A percentile compares a stretch with the other conserved stretches of the same genome.
Evolutionary conservation across 2,888 invertebrate genomes (phyloP).

Genomic region (Morpho deidamia): DNA sequence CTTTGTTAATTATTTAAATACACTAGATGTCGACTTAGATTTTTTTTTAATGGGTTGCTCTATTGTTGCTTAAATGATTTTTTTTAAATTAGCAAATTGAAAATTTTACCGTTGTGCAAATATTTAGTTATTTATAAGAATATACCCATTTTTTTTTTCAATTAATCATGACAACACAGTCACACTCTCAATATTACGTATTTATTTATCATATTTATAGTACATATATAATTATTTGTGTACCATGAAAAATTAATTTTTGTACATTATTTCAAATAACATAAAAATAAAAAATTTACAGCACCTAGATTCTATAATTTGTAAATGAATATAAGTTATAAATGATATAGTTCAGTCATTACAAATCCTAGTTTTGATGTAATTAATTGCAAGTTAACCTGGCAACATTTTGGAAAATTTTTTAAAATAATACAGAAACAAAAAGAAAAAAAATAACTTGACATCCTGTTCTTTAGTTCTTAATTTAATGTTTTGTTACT

Average conservation of each 20-base stretch:
- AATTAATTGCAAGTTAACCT: neutral
- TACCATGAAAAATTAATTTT: slow-evolving; percentile 6
- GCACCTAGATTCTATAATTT: slow-evolving; percentile 20
- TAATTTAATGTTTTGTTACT: no score
- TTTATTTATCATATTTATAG: slow-evolving; percentile 16
- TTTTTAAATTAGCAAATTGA: neutral
- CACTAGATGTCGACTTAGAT: no score
- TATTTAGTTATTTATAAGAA: no score
- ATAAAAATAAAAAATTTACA: slow-evolving; percentile 10
- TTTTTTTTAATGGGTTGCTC: no score
- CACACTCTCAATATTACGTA: slow-evolving; percentile 14
- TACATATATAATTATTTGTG: slow-evolving; percentile 5
- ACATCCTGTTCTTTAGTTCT: no score
- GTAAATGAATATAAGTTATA: slow-evolving; percentile 17
- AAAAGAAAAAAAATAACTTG: no score
- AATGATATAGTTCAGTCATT: neutral
- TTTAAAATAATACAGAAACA: no score
- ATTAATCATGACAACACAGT: slow-evolving; percentile 6
- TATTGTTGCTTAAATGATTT: no score
- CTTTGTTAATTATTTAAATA: no score
- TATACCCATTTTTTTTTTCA: slow-evolving; percentile 30
- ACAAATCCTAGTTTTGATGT: neutral
- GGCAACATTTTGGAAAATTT: no score
- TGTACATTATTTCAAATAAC: slow-evolving; percentile 9
- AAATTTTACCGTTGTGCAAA: slow-evolving; percentile 17